phyloP scores from a whole-genome alignment of 1,140 invertebrate genomes.

The Caenorhabditis inopinata region DNA sequence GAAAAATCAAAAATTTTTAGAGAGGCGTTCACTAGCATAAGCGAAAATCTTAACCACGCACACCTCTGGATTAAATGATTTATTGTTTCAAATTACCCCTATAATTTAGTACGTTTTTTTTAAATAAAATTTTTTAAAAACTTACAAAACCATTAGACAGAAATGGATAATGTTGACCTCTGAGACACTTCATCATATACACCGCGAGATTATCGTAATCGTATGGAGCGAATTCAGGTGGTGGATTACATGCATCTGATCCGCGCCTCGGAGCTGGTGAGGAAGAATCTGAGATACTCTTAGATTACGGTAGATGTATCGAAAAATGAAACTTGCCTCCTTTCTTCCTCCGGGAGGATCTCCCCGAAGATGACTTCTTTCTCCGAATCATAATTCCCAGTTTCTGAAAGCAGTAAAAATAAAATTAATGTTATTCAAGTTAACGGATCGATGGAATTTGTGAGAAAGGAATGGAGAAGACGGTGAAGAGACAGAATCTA shows the following conservation, averaged over 20 bases:
- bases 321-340: background rate
- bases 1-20: no score
- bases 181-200: background rate
- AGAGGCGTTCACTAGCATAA: no score
- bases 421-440: background rate
- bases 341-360: background rate
- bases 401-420: background rate
- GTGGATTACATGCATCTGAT: background rate
- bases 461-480: background rate
- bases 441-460: background rate
- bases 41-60: no score
- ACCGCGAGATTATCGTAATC: background rate
- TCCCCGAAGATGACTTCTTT: background rate
- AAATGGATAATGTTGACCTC: background rate
- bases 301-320: background rate
- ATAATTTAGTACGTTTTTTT: no score
- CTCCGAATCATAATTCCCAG: slow-evolving; percentile 18
- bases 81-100: no score
- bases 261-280: background rate
- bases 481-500: background rate
- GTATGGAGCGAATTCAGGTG: background rate
- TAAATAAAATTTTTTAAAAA: no score
- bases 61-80: no score
- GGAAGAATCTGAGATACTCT: background rate
- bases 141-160: background rate